A percentile compares a stretch with the other conserved stretches of the same genome.
Conservation (phyloP, 2,113 vertebrate species). For the Mirza zaza region DNA sequence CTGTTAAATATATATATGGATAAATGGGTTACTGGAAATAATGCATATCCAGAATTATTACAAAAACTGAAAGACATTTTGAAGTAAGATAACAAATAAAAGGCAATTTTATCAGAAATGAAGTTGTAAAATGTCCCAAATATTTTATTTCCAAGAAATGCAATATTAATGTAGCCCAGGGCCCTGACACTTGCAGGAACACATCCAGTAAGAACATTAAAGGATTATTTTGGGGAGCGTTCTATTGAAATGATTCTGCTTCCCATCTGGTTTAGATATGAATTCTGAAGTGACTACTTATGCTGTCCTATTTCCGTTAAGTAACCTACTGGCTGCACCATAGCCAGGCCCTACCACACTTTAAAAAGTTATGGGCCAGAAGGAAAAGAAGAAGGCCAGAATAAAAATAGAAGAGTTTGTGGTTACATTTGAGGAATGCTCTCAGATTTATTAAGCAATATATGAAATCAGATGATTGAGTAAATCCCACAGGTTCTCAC, state of each 20-base stretch:
- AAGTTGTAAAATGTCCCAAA: neutral
- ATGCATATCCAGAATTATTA: neutral
- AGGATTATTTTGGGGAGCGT: neutral
- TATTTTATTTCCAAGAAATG: conserved; percentile 44
- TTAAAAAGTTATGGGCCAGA: neutral
- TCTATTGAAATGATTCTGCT: neutral
- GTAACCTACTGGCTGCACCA: neutral
- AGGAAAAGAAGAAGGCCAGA: neutral
- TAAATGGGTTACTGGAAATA: neutral
- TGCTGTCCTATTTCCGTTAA: neutral
- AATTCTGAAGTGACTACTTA: neutral
- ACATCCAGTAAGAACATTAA: neutral
- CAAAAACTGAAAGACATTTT: neutral
- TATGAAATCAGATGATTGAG: neutral
- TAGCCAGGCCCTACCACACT: neutral
- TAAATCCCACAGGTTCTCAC: neutral
- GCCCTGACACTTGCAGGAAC: neutral
- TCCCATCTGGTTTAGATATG: neutral
- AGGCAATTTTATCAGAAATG: neutral
- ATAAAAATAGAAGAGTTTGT: neutral
- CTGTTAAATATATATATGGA: neutral
- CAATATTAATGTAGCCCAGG: neutral
- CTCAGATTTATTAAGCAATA: neutral
- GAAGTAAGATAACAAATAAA: neutral
- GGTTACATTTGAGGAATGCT: neutral